phyloP scores from a whole-genome alignment of 2,113 vertebrate species.

The Boulengeromyrus knoepffleri region DNA sequence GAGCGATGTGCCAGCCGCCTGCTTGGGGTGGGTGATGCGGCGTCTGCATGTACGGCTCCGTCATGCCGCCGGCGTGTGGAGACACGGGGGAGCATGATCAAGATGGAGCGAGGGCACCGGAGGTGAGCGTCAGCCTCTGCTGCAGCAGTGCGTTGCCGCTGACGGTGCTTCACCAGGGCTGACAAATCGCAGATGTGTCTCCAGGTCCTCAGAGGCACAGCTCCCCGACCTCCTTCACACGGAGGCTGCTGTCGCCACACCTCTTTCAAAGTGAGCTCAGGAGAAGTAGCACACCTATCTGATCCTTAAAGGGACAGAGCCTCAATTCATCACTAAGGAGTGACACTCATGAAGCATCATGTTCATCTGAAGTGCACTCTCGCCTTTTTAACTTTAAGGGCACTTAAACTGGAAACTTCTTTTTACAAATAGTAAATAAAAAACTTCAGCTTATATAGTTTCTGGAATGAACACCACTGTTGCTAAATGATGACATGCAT shows the following conservation, averaged over 20 bases:
- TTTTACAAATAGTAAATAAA: background rate
- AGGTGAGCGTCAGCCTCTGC: conserved; percentile 28
- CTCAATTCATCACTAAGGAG: background rate
- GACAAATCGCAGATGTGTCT: conserved; percentile 67
- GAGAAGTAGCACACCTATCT: background rate
- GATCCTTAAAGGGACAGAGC: background rate
- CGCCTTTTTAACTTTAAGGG: background rate
- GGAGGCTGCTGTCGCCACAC: background rate
- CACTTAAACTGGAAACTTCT: background rate
- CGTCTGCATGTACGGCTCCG: conserved; percentile 63
- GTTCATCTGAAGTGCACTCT: background rate
- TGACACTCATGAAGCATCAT: background rate
- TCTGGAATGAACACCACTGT: background rate
- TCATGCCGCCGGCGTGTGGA: conserved; percentile 35
- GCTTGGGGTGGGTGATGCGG: conserved; percentile 69
- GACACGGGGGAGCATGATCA: conserved; percentile 26
- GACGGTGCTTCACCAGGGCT: conserved; percentile 55
- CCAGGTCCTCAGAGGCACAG: conserved; percentile 46
- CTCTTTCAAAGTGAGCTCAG: background rate
- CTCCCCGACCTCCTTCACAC: background rate
- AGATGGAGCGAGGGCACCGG: conserved; percentile 18
- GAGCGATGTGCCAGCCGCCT: conserved; percentile 59
- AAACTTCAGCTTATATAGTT: background rate
- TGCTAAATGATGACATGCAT: background rate
- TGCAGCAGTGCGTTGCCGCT: conserved; percentile 32